phyloP scores from a whole-genome alignment of 2,888 invertebrate genomes.

The Lasioglossum pauxillum region DNA sequence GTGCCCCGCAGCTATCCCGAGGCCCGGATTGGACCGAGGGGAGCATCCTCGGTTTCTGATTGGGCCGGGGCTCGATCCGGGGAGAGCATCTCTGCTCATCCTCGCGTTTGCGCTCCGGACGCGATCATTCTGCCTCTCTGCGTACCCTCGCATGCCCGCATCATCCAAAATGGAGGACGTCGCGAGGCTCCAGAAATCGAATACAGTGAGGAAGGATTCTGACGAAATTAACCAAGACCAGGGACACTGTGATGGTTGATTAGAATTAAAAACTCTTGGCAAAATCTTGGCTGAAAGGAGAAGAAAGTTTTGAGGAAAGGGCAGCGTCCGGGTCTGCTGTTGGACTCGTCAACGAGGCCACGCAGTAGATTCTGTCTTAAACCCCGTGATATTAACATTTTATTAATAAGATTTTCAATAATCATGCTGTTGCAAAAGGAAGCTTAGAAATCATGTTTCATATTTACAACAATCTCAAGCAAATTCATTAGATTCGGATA shows the following conservation, averaged over 20 bases:
- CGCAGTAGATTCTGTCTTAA: too few relatives aligned
- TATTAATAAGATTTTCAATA: neutral
- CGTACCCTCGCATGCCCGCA: slow-evolving; percentile 44
- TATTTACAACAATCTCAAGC: neutral
- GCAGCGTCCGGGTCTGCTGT: neutral
- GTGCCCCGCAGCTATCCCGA: slow-evolving; percentile 76
- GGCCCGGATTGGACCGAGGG: slow-evolving; percentile 79
- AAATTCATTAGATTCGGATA: neutral
- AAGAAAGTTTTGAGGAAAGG: neutral
- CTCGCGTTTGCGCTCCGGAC: slow-evolving; percentile 77
- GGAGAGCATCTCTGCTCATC: slow-evolving; percentile 83
- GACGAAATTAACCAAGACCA: neutral
- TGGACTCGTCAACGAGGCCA: too few relatives aligned
- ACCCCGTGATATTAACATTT: too few relatives aligned
- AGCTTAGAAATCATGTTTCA: neutral
- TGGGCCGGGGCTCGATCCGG: slow-evolving; percentile 70
- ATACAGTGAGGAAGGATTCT: neutral
- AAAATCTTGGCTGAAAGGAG: neutral
- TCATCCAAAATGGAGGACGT: slow-evolving; percentile 80
- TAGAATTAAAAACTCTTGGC: neutral
- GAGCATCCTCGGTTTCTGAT: slow-evolving; percentile 79
- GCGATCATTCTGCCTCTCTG: slow-evolving; percentile 51
- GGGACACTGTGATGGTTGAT: too few relatives aligned
- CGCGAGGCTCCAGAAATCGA: neutral
- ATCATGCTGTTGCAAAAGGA: neutral